Conservation (phyloP, 2,888 invertebrate genomes). For the Taphrorychus bicolor region DNA sequence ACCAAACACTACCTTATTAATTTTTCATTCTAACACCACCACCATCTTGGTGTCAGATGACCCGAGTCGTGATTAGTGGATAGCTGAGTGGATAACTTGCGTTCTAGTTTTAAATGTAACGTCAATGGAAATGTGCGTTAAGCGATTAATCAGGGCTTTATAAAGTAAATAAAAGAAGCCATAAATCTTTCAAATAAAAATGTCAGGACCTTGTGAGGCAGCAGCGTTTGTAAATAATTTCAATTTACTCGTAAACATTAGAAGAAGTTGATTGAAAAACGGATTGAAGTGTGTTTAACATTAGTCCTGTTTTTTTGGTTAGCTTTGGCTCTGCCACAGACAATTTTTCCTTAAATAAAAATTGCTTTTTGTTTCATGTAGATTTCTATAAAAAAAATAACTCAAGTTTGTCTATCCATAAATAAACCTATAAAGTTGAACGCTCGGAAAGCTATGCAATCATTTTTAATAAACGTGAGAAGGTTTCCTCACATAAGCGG, state of each 20-base stretch:
- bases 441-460: background rate
- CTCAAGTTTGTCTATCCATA: no score
- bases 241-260: constrained; percentile 29
- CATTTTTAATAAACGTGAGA: background rate
- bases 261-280: constrained; percentile 19
- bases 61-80: no score
- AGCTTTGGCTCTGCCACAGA: no score
- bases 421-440: no score
- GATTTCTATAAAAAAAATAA: no score
- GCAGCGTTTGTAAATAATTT: constrained; percentile 35
- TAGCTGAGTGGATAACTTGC: no score
- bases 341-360: no score
- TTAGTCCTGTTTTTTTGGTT: no score
- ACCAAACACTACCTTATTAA: background rate
- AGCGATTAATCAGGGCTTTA: constrained; percentile 40
- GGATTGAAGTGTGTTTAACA: constrained; percentile 30
- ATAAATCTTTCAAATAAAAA: constrained; percentile 44
- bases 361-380: no score
- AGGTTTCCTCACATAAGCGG: background rate
- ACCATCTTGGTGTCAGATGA: background rate
- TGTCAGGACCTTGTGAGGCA: constrained; percentile 41
- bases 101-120: no score
- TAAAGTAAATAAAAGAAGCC: constrained; percentile 41
- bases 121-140: constrained; percentile 10
- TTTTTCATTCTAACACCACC: background rate